These are phyloP conservation scores for Idaea aversata DNA, from an alignment of 2,888 invertebrate species.

Conservation along the genomic window DNA sequence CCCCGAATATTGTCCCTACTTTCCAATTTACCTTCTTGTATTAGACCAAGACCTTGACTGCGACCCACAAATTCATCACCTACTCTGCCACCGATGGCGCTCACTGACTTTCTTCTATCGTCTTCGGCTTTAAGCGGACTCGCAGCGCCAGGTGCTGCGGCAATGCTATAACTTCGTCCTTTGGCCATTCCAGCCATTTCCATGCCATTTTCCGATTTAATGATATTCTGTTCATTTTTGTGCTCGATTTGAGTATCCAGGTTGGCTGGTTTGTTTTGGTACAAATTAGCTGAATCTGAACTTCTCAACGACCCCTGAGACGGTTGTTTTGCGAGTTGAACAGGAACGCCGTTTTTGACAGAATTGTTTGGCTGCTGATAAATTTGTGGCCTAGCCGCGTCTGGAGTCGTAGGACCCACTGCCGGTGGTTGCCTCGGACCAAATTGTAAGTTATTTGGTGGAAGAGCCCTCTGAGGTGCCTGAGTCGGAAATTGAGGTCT, in stretches of 20 bases:
- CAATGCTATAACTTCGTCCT: conserved; percentile 77
- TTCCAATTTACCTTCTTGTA: conserved; percentile 69
- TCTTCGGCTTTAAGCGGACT: conserved; percentile 71
- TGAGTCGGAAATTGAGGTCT: conserved; percentile 60
- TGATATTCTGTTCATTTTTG: conserved; percentile 54
- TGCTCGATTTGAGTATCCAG: conserved; percentile 66
- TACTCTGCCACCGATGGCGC: conserved; percentile 66
- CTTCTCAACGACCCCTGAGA: conserved; percentile 66
- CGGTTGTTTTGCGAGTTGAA: conserved; percentile 63
- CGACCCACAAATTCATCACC: conserved; percentile 60
- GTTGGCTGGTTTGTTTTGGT: conserved; percentile 66
- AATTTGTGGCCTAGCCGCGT: conserved; percentile 49
- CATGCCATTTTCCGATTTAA: conserved; percentile 60
- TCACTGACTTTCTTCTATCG: conserved; percentile 75
- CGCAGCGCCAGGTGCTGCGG: conserved; percentile 72
- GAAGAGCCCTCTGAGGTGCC: conserved; percentile 63
- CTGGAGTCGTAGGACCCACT: conserved; percentile 58
- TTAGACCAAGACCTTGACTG: conserved; percentile 66
- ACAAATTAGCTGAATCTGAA: conserved; percentile 53
- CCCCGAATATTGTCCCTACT: conserved; percentile 68
- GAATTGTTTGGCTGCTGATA: conserved; percentile 53
- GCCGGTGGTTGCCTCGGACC: conserved; percentile 71
- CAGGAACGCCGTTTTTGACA: conserved; percentile 49
- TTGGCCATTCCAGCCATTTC: conserved; percentile 70
- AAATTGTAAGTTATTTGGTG: conserved; percentile 72